These are phyloP conservation scores for Ctenosaura bakeri DNA, from an alignment of 2,797 vertebrate genomes.

Conservation along the genomic window DNA sequence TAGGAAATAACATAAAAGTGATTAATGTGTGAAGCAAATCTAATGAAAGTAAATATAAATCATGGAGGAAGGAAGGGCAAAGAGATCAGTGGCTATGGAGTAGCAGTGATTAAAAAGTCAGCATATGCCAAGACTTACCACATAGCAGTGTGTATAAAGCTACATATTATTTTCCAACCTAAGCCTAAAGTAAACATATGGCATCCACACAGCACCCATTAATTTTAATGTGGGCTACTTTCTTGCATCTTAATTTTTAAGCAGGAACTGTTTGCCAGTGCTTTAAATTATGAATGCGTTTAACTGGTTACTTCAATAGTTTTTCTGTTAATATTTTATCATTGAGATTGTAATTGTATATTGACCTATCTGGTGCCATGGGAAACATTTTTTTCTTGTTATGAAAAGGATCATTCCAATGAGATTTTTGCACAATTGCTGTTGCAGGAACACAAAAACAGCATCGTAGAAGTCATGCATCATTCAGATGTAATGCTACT, in stretches of 20 bases:
- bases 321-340: slow-evolving; percentile 62
- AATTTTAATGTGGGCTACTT: slow-evolving; percentile 59
- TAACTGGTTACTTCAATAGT: slow-evolving; percentile 46
- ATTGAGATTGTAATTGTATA: slow-evolving; percentile 24
- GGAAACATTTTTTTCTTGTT: slow-evolving; percentile 19
- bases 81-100: accelerated
- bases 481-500: not conserved
- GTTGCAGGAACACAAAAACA: not conserved
- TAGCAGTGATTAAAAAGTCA: slow-evolving; percentile 46
- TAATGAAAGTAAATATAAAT: slow-evolving; percentile 28
- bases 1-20: slow-evolving; percentile 19
- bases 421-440: not conserved
- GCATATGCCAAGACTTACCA: slow-evolving; percentile 47
- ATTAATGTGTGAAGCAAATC: slow-evolving; percentile 26
- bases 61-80: slow-evolving; percentile 15
- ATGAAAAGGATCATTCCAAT: slow-evolving; percentile 21
- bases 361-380: slow-evolving; percentile 32
- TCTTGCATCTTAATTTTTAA: slow-evolving; percentile 61
- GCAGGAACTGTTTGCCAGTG: slow-evolving; percentile 42
- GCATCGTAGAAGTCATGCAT: slow-evolving; percentile 4
- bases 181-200: slow-evolving; percentile 42
- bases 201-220: slow-evolving; percentile 50
- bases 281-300: slow-evolving; percentile 67
- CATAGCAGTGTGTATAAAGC: slow-evolving; percentile 6
- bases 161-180: slow-evolving; percentile 26